phyloP scores from a whole-genome alignment of 2,113 vertebrate genomes.

The Nothobranchius kuhntae region DNA sequence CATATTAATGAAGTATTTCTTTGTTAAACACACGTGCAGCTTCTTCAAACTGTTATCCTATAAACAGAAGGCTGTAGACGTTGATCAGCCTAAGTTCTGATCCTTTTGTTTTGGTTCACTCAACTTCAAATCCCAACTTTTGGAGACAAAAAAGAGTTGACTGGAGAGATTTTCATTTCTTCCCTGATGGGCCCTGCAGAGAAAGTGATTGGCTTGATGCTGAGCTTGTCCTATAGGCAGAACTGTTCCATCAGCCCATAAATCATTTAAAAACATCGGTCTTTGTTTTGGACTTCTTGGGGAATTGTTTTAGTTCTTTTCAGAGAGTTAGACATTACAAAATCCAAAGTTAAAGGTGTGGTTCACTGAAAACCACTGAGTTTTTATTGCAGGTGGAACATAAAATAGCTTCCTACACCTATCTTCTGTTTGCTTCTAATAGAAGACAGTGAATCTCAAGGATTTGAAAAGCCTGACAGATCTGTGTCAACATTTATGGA shows the following conservation, averaged over 20 bases:
- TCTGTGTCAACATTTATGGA: too few species aligned
- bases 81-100: slow-evolving; percentile 35
- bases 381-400: too few species aligned
- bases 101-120: slow-evolving; percentile 6
- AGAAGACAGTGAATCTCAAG: too few species aligned
- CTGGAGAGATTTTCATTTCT: slow-evolving; percentile 2
- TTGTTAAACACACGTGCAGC: not conserved
- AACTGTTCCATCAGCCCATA: slow-evolving; percentile 5
- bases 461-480: too few species aligned
- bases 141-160: slow-evolving; percentile 2
- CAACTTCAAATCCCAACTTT: slow-evolving; percentile 31
- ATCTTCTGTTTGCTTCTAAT: too few species aligned
- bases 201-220: slow-evolving; percentile 6
- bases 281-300: not conserved
- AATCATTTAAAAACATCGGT: slow-evolving; percentile 16
- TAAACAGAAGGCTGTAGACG: slow-evolving; percentile 5
- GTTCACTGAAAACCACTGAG: too few species aligned
- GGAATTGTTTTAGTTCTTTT: not conserved
- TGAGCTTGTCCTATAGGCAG: not conserved
- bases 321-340: not conserved
- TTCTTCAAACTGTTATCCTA: not conserved
- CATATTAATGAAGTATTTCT: too few species aligned
- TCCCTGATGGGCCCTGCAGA: slow-evolving; percentile 8
- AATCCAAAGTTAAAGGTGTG: not conserved
- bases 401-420: too few species aligned